Evolutionary conservation across 2,113 vertebrate genomes (phyloP).

Genomic region (Anser cygnoides): DNA sequence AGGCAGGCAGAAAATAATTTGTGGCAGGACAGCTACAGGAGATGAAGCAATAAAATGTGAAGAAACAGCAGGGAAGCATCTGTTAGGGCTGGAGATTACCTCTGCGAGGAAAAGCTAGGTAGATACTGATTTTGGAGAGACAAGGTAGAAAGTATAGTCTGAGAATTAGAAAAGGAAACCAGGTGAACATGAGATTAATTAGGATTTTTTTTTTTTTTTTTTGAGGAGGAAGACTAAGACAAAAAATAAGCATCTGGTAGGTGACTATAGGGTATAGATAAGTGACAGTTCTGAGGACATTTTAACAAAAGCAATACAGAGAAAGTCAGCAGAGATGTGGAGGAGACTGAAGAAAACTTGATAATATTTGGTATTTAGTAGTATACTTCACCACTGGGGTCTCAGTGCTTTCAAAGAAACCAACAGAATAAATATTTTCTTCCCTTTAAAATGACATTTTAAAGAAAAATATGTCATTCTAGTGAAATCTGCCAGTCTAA

Average conservation of each 20-base stretch:
- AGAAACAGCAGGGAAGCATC: not conserved
- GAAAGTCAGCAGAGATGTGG: not conserved
- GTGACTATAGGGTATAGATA: not conserved
- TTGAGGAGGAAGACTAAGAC: not conserved
- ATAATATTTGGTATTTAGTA: not conserved
- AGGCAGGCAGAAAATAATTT: slow-evolving; percentile 35
- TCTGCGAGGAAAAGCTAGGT: not conserved
- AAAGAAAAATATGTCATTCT: not conserved
- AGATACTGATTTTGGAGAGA: not conserved
- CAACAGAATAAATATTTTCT: accelerated
- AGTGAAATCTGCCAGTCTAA: not conserved
- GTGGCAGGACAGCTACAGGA: not conserved
- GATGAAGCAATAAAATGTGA: not conserved
- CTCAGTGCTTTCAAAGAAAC: not conserved
- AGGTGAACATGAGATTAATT: not conserved
- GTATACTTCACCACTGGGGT: not conserved
- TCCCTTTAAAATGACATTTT: not conserved
- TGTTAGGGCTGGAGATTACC: not conserved
- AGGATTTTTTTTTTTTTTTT: not conserved
- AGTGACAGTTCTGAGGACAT: not conserved
- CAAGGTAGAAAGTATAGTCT: not conserved
- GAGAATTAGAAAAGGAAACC: not conserved
- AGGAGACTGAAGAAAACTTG: not conserved
- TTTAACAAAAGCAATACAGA: accelerated
- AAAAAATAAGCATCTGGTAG: not conserved